These are phyloP conservation scores for Chirona hameri DNA, from an alignment of 2,888 invertebrate species.

Conservation along the genomic window DNA sequence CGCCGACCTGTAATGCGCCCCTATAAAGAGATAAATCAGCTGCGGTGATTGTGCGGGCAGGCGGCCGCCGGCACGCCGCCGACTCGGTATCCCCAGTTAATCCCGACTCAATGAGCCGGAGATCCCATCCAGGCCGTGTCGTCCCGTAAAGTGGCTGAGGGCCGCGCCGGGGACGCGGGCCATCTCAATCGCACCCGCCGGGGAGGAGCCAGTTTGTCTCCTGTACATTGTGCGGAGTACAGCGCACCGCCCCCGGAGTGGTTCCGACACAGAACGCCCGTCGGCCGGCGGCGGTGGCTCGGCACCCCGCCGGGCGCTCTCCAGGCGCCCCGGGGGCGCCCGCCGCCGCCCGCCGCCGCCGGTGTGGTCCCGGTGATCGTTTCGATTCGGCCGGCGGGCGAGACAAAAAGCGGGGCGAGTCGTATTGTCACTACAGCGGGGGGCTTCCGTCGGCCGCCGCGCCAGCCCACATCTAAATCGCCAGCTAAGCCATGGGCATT, in stretches of 20 bases:
- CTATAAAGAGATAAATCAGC: conserved; percentile 24
- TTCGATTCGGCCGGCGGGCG: not conserved
- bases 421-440: not conserved
- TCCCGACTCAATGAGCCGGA: not conserved
- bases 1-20: not conserved
- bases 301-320: not conserved
- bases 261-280: not conserved
- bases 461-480: not conserved
- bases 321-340: too few relatives aligned
- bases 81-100: not conserved
- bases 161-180: too few relatives aligned
- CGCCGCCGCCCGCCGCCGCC: not conserved
- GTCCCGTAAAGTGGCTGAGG: not conserved
- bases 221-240: too few relatives aligned
- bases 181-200: not conserved
- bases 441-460: not conserved
- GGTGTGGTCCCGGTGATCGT: not conserved
- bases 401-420: not conserved
- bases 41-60: not conserved
- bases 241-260: too few relatives aligned
- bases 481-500: not conserved
- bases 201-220: not conserved
- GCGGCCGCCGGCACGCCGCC: not conserved
- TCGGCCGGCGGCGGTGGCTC: not conserved
- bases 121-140: not conserved